Evolutionary conservation across 2,113 vertebrate species (phyloP).

Genomic region (Psittacus erithacus): DNA sequence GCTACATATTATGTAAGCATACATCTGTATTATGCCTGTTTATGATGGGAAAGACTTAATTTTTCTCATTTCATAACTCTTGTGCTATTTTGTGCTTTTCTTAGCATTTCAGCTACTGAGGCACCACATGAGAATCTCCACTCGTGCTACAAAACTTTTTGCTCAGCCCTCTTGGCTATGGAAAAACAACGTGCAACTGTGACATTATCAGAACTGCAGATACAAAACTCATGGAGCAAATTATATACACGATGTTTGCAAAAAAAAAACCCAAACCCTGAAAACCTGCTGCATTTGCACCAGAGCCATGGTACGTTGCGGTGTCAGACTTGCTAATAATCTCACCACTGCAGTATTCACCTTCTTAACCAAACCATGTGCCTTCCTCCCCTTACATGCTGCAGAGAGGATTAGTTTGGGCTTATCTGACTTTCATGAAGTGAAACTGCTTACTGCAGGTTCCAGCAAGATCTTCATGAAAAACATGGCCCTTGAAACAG

Average conservation of each 20-base stretch:
- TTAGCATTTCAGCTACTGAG: not conserved
- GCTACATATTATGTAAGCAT: not conserved
- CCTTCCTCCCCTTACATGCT: not conserved
- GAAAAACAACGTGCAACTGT: not conserved
- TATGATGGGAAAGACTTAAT: not conserved
- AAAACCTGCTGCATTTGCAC: conserved; percentile 3
- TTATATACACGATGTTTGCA: not conserved
- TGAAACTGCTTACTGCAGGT: not conserved
- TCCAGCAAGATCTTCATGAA: not conserved
- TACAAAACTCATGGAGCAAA: not conserved
- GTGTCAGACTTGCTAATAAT: conserved; percentile 12
- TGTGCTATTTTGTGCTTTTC: not conserved
- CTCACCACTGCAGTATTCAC: not conserved
- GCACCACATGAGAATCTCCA: not conserved
- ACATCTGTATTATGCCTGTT: not conserved
- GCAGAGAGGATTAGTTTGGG: not conserved
- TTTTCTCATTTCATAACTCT: not conserved
- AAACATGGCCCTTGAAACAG: not conserved
- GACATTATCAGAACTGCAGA: not conserved
- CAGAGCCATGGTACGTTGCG: not conserved
- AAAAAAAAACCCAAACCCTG: not conserved
- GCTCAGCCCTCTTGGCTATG: not conserved
- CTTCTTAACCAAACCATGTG: not conserved
- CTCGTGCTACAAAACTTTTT: not conserved
- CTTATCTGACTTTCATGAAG: conserved; percentile 23